Conservation (phyloP, 2,888 invertebrate species). For the Rhogogaster chlorosoma region DNA sequence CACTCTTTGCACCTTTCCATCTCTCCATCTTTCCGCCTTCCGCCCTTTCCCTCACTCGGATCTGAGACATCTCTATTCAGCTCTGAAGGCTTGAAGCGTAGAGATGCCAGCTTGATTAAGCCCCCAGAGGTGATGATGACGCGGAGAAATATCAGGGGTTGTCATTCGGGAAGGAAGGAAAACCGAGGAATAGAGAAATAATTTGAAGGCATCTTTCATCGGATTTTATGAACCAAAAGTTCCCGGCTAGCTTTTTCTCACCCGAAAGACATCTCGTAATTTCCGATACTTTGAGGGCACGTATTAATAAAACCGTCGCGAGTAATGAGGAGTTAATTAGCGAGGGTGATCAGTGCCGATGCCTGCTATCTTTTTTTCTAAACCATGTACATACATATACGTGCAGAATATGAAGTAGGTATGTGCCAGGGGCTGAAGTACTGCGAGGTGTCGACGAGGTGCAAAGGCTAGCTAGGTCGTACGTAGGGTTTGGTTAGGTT, state of each 20-base stretch:
- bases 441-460: constrained; percentile 38
- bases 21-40: constrained; percentile 3
- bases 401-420: constrained; percentile 53
- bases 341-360: background rate
- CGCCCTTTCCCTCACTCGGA: constrained; percentile 34
- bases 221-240: no score
- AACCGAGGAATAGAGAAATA: no score
- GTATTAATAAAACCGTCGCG: no score
- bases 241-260: background rate
- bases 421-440: constrained; percentile 31
- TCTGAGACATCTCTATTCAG: constrained; percentile 47
- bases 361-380: background rate
- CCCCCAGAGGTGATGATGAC: constrained; percentile 64
- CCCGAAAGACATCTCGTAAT: no score
- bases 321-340: background rate
- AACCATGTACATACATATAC: background rate
- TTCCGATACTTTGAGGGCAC: no score
- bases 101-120: constrained; percentile 51
- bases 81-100: constrained; percentile 36
- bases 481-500: constrained; percentile 30
- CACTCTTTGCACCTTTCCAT: constrained; percentile 24
- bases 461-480: constrained; percentile 23
- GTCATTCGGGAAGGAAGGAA: constrained; percentile 55
- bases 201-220: no score
- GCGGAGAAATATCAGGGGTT: constrained; percentile 62